These are phyloP conservation scores for Octodonta nipae DNA, from an alignment of 2,888 invertebrate species.

Conservation along the genomic window DNA sequence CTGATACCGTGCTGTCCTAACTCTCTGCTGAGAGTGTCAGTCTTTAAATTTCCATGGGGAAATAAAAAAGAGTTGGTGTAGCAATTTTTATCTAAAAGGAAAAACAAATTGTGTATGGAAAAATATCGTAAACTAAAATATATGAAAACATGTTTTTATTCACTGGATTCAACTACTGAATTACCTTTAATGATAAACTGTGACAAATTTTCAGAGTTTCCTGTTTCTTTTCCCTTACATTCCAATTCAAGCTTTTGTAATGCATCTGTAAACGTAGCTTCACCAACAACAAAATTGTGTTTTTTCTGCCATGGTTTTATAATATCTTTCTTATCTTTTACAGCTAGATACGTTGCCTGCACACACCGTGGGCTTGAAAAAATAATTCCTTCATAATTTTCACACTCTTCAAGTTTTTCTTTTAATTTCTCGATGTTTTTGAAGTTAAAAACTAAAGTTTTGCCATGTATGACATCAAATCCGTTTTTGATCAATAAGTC, in stretches of 20 bases:
- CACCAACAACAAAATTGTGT: constrained; percentile 36
- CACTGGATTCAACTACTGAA: constrained; percentile 6
- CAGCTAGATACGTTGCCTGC: constrained; percentile 35
- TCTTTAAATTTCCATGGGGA: constrained; percentile 44
- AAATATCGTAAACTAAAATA: not conserved
- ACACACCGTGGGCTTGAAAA: constrained; percentile 46
- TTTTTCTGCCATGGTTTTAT: constrained; percentile 19
- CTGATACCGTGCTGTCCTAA: constrained; percentile 33
- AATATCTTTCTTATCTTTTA: constrained; percentile 20
- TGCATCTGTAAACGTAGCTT: constrained; percentile 39
- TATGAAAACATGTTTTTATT: not conserved
- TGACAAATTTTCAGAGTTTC: constrained; percentile 41
- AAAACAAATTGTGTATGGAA: too few species aligned
- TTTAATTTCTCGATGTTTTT: constrained; percentile 36
- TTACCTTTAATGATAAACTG: constrained; percentile 38
- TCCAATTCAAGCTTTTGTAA: constrained; percentile 34
- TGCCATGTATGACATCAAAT: constrained; percentile 37
- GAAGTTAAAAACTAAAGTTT: constrained; percentile 40
- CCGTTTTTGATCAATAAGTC: constrained; percentile 33
- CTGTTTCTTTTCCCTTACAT: constrained; percentile 41
- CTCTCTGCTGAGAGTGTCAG: constrained; percentile 37
- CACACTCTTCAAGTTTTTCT: constrained; percentile 34
- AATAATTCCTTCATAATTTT: constrained; percentile 39
- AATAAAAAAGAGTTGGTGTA: constrained; percentile 37
- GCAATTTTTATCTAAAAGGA: constrained; percentile 28